Evolutionary conservation across 2,113 vertebrate species (phyloP), one percentile per base, ranked within the genome.

Genomic region (Gasterosteus nipponicus): DNA sequence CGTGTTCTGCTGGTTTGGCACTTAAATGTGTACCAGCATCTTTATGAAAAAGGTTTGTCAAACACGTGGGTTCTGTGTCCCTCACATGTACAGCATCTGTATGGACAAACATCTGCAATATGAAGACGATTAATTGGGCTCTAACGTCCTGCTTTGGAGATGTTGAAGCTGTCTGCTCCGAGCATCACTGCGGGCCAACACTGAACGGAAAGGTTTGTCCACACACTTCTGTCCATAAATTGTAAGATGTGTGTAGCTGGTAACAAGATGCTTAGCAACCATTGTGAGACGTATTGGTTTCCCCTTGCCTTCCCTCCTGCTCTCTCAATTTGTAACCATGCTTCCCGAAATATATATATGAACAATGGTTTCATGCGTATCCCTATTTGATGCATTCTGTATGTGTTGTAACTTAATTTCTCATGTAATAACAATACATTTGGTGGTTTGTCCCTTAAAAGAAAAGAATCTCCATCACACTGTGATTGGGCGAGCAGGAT

Each of bases 371-470:
- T 38, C 78, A 87, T 87, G 89, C 87, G 89, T 57, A 83, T 72
- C 79, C 57, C 69, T 83, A 86, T 90, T 51, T 84, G 65, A 85
- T 69, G 74, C 75, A 81, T 73, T 87, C 68, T 44, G 62, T 67
- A 77, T 68, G 78, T 83, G 71, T 84, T 82, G 42, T 69, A 57
- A 75, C 22, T 74, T 10, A 70, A 46, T 69, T 42, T 67, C 11
- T 78, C 16, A 71, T 54, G 74, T 19, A 49, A 57, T 72, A 74
- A 51, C n/a, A 60, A 67, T 69, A 38, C 49, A 56, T 67, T 75
- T 7, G 35, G 35, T 38, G 73, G 15, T 65, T 58, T 70, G 46
- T 77, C 81, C 54, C 58, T 61, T 61, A 74, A 65, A 38, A 67
- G 18, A 35, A 35, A 29, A 44, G 56, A 46, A 33, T 69, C 46